A percentile compares a stretch with the other conserved stretches of the same genome.
These are phyloP conservation scores for Parascotia fuliginaria DNA, from an alignment of 2,888 invertebrate genomes.

Conservation along the genomic window DNA sequence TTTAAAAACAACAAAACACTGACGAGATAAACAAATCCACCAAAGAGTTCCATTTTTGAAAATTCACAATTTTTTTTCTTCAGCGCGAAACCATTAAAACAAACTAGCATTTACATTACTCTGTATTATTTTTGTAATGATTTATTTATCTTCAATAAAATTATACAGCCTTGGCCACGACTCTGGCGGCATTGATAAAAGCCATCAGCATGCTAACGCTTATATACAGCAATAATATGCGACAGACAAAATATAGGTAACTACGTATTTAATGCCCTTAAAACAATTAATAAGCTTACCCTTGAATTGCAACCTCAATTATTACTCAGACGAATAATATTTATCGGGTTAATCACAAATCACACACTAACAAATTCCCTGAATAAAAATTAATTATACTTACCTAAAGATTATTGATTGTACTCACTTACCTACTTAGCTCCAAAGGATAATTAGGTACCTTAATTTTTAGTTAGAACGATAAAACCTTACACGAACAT, in stretches of 20 bases:
- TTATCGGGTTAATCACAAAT: not conserved
- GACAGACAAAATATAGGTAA: constrained; percentile 13
- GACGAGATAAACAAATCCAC: constrained; percentile 7
- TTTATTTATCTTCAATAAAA: constrained; percentile 10
- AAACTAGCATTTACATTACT: not conserved
- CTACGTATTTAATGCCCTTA: not conserved
- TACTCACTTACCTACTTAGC: too few relatives aligned
- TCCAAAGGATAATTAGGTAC: too few relatives aligned
- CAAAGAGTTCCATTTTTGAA: constrained; percentile 30
- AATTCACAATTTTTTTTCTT: constrained; percentile 4
- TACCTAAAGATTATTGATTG: too few relatives aligned
- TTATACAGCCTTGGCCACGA: constrained; percentile 29
- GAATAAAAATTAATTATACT: too few relatives aligned
- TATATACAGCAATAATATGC: constrained; percentile 45
- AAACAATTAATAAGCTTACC: not conserved
- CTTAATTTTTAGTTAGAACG: too few relatives aligned
- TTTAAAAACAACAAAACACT: constrained; percentile 37
- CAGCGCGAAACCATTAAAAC: not conserved
- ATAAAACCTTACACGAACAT: too few relatives aligned
- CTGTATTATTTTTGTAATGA: not conserved
- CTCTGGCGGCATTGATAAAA: constrained; percentile 23
- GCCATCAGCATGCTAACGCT: constrained; percentile 33
- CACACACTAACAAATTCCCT: not conserved
- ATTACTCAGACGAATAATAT: not conserved
- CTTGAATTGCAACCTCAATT: not conserved